These are phyloP conservation scores for Poecilia picta DNA, from an alignment of 2,797 vertebrate genomes.

Conservation along the genomic window DNA sequence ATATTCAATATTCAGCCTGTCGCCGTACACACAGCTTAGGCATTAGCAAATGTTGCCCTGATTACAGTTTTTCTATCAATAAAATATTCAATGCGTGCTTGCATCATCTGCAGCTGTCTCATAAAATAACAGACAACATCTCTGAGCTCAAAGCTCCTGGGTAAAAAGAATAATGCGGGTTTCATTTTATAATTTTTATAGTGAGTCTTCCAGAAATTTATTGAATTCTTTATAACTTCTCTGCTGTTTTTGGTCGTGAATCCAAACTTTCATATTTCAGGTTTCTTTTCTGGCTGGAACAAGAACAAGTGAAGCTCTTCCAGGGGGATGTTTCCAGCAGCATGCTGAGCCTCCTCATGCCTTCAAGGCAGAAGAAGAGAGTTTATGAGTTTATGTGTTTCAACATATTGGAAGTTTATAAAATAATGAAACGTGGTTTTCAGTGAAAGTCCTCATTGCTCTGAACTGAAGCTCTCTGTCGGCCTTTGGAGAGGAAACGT, in stretches of 20 bases:
- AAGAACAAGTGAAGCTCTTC: not conserved
- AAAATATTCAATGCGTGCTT: not conserved
- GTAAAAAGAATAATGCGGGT: not conserved
- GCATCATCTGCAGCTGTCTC: conserved; percentile 3
- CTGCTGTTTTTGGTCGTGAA: not conserved
- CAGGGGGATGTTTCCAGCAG: not conserved
- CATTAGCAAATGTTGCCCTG: conserved; percentile 1
- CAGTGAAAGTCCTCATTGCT: not conserved
- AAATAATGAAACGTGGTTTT: not conserved
- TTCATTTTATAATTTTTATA: not conserved
- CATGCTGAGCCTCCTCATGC: not conserved
- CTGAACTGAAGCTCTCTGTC: not conserved
- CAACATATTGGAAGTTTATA: not conserved
- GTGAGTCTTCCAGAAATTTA: not conserved
- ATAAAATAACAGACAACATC: not conserved
- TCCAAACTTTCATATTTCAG: not conserved
- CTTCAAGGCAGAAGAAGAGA: not conserved
- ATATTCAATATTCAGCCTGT: conserved; percentile 9
- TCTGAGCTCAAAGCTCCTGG: not conserved
- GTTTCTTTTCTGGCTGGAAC: not conserved
- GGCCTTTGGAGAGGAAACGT: not conserved
- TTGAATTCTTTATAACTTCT: conserved; percentile 15
- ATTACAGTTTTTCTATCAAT: conserved; percentile 3
- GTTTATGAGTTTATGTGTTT: not conserved
- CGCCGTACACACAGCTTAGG: not conserved